phyloP scores from a whole-genome alignment of 2,888 invertebrate species.

The Meandrusa payeni region DNA sequence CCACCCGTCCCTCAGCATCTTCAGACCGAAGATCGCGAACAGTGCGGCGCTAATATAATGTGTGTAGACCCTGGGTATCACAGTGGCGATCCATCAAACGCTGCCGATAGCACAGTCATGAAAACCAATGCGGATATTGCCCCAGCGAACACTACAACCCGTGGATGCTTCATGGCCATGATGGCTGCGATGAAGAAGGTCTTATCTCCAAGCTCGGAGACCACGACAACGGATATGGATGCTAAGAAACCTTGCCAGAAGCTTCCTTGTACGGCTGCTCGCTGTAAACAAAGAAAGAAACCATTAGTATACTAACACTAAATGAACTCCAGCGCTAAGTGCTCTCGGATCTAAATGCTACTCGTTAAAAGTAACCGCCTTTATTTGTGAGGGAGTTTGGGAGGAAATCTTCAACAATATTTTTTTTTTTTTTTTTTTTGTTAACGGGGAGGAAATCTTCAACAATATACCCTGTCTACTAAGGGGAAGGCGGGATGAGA shows the following conservation, averaged over 20 bases:
- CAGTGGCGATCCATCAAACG: constrained; percentile 96
- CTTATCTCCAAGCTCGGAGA: constrained; percentile 99
- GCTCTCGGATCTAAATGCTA: too few relatives aligned
- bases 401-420: too few relatives aligned
- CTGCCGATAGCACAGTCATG: constrained; percentile 97
- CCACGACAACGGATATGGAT: constrained; percentile 96
- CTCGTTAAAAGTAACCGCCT: too few relatives aligned
- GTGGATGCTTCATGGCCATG: constrained; percentile 99
- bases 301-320: too few relatives aligned
- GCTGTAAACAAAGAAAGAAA: constrained; percentile 59
- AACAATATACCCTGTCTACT: too few relatives aligned
- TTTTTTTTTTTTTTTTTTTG: too few relatives aligned
- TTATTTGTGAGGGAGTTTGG: too few relatives aligned
- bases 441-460: too few relatives aligned
- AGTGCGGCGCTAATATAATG: constrained; percentile 97
- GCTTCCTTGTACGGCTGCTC: constrained; percentile 80
- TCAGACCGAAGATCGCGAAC: constrained; percentile 97
- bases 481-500: too few relatives aligned
- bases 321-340: too few relatives aligned
- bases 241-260: constrained; percentile 97
- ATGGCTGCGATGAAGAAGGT: constrained; percentile 99
- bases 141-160: constrained; percentile 94
- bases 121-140: constrained; percentile 95
- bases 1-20: constrained; percentile 98
- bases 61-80: constrained; percentile 94